These are phyloP conservation scores for Nemoura dubitans DNA, from an alignment of 2,888 invertebrate genomes.

Conservation along the genomic window DNA sequence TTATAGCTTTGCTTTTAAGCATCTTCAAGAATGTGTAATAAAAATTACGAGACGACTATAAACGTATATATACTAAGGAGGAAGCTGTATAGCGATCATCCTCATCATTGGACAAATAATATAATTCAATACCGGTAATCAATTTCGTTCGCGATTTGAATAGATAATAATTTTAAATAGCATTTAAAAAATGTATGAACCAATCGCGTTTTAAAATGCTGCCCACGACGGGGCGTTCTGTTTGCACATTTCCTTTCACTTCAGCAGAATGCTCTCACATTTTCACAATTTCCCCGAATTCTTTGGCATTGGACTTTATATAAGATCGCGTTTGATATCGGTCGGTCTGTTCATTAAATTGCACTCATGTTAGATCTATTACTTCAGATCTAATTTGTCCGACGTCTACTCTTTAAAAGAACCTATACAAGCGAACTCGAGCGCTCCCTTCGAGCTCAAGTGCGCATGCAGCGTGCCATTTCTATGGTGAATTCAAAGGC, in stretches of 20 bases:
- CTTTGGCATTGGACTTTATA: background rate
- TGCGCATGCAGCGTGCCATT: too few species aligned
- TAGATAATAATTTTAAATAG: background rate
- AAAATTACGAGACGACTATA: too few species aligned
- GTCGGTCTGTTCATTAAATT: too few species aligned
- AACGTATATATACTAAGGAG: too few species aligned
- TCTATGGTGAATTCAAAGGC: too few species aligned
- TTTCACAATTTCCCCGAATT: background rate
- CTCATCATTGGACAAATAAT: background rate
- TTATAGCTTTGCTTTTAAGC: background rate
- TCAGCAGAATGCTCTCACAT: background rate
- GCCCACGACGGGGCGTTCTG: background rate
- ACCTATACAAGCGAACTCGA: background rate
- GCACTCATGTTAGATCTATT: background rate
- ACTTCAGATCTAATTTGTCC: background rate
- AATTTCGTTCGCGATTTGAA: background rate
- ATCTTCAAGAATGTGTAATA: background rate
- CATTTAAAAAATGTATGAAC: background rate
- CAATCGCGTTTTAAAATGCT: background rate
- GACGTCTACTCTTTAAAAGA: background rate
- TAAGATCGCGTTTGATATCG: background rate
- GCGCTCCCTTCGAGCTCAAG: background rate
- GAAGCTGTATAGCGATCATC: background rate
- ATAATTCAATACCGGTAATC: background rate
- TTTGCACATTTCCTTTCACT: background rate